Conservation (phyloP, 2,797 vertebrate genomes). For the Fratercula arctica region DNA sequence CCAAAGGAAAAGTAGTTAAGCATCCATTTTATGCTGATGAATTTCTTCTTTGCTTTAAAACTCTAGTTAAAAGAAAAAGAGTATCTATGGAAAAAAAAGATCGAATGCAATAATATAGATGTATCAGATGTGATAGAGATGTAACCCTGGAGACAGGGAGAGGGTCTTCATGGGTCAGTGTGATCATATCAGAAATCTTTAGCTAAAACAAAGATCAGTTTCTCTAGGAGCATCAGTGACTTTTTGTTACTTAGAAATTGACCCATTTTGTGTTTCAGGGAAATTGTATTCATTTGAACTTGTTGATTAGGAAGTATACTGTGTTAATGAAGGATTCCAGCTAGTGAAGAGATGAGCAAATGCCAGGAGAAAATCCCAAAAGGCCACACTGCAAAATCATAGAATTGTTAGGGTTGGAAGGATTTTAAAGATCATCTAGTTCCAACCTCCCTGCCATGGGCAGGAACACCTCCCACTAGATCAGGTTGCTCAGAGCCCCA, state of each 20-base stretch:
- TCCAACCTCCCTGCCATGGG: too few species aligned
- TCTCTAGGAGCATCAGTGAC: not conserved
- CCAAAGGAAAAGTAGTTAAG: not conserved
- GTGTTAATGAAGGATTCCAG: not conserved
- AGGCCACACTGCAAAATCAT: not conserved
- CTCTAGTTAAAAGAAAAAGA: not conserved
- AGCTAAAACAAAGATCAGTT: not conserved
- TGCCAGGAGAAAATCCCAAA: not conserved
- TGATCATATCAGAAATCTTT: not conserved
- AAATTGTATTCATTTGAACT: not conserved
- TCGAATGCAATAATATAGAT: not conserved
- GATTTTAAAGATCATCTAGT: too few species aligned
- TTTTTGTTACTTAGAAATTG: not conserved
- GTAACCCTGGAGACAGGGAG: not conserved
- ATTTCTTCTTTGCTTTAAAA: conserved; percentile 33
- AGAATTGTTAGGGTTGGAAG: too few species aligned
- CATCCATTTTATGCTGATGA: not conserved
- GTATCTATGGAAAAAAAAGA: not conserved
- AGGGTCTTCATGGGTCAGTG: not conserved
- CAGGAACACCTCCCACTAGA: too few species aligned
- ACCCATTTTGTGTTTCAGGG: not conserved
- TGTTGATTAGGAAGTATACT: not conserved
- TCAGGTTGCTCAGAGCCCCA: too few species aligned
- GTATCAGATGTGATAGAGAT: not conserved
- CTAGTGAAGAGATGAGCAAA: not conserved